Conservation (phyloP, 1,140 invertebrate genomes). For the Drosophila mojavensis region DNA sequence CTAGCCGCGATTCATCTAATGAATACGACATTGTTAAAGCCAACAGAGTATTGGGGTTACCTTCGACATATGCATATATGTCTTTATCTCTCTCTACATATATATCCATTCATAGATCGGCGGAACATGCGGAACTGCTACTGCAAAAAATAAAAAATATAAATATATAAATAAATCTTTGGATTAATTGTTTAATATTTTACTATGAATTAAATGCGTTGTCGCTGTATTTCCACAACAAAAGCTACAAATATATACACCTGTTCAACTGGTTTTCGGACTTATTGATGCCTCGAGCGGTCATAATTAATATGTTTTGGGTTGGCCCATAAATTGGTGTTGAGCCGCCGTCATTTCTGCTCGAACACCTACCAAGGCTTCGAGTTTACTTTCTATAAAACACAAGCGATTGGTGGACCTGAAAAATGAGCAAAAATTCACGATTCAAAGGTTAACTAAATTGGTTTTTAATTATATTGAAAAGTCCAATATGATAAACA, state of each 20-base stretch:
- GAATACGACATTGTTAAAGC: conserved; percentile 33
- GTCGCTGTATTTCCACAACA: conserved; percentile 13
- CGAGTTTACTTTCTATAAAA: conserved; percentile 43
- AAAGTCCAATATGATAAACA: conserved; percentile 8
- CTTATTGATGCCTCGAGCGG: conserved; percentile 24
- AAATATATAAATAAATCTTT: background rate
- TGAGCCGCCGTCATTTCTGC: conserved; percentile 40
- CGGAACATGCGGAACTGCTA: conserved; percentile 33
- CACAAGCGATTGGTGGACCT: background rate
- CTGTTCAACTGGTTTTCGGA: conserved; percentile 40
- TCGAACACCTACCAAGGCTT: background rate
- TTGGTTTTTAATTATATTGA: conserved; percentile 26
- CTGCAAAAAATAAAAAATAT: background rate
- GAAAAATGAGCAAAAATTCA: conserved; percentile 26
- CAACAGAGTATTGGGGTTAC: conserved; percentile 6
- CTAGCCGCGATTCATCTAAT: conserved; percentile 19
- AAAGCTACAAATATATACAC: conserved; percentile 15
- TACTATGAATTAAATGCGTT: conserved; percentile 19
- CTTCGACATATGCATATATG: conserved; percentile 18
- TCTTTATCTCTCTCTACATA: background rate
- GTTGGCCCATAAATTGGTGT: conserved; percentile 32
- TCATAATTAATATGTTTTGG: conserved; percentile 50
- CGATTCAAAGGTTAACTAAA: conserved; percentile 18
- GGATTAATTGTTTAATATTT: conserved; percentile 37
- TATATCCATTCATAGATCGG: conserved; percentile 10